Evolutionary conservation across 2,888 invertebrate genomes (phyloP).

Genomic region (Glyphotaelius pellucidus): DNA sequence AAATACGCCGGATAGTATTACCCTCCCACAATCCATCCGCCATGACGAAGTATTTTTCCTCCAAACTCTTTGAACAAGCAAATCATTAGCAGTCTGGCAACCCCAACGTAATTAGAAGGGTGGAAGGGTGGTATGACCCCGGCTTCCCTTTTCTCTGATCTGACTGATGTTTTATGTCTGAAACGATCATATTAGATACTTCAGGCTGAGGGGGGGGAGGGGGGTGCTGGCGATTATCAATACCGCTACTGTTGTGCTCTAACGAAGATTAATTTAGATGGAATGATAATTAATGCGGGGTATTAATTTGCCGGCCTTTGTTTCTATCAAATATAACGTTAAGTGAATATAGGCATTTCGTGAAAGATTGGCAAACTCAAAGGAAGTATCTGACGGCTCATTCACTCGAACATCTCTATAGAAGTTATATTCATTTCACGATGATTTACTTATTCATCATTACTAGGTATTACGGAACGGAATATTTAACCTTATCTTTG

Average conservation of each 20-base stretch:
- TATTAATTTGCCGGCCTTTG: not conserved
- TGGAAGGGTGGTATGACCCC: not conserved
- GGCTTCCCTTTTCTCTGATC: not conserved
- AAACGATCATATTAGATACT: conserved; percentile 6
- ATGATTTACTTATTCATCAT: not conserved
- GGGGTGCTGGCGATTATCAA: not conserved
- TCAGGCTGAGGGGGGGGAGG: not conserved
- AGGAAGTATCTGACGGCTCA: not conserved
- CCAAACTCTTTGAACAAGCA: conserved; percentile 42
- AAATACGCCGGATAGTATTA: not conserved
- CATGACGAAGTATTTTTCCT: conserved; percentile 27
- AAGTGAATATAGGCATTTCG: not conserved
- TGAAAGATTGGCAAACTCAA: conserved; percentile 11
- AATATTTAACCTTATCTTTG: too few species aligned
- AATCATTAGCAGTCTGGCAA: conserved; percentile 47
- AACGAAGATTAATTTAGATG: conserved; percentile 13
- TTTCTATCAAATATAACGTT: not conserved
- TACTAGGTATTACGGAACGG: not conserved
- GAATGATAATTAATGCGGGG: conserved; percentile 2
- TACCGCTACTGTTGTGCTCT: not conserved
- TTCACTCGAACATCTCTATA: not conserved
- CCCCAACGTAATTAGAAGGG: conserved; percentile 41
- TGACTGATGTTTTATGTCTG: not conserved
- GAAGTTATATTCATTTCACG: not conserved
- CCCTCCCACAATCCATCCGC: not conserved